Evolutionary conservation across 1,140 invertebrate species (phyloP), one percentile per base, ranked within the genome.

Genomic region (Drosophila sechellia): DNA sequence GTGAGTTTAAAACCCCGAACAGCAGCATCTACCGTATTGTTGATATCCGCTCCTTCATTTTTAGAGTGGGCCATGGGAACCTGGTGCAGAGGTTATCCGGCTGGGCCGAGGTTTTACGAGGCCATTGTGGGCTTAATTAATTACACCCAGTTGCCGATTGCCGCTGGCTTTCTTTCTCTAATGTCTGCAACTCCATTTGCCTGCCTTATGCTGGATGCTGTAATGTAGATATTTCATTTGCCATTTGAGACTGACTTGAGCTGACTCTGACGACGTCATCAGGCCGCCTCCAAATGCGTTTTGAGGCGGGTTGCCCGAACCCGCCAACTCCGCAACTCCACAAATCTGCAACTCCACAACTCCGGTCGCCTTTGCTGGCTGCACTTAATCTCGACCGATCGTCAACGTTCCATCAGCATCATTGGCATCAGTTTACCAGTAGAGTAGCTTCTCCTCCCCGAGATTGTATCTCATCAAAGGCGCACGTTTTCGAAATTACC

Each of bases 401-500:
- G 77, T 69, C 73, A 77, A 77, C 78, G 70, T 72, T 63, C 58
- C 77, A 90, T 64, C 71, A 68, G 57, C 76, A 76, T 71, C 65
- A 71, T 70, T 56, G 66, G 66, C 66, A 70, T 70, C 64, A 48
- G 64, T 56, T 69, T 48, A 65, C 50, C 50, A 22, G 34, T 22
- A 22, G 40, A 37, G 40, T 45, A 66, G 43, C 60, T 49, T 42
- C 42, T 49, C 63, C 42, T 49, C 63, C 49, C 46, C 31, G 20
- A 85, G 89, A 91, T 91, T 86, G 81, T 85, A 90, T 86, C 84
- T 86, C 85, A 91, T 91, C 86, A 90, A 78, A 78, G 75, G 81
- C 84, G 81, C 90, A 91, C 84, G 90, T 90, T 91, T 91, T 81
- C 55, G 72, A 83, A 90, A 91, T 91, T 91, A 91, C 84, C 90